A percentile compares a stretch with the other conserved stretches of the same genome.
phyloP scores from a whole-genome alignment of 2,888 invertebrate genomes.

The Platynereis dumerilii region DNA sequence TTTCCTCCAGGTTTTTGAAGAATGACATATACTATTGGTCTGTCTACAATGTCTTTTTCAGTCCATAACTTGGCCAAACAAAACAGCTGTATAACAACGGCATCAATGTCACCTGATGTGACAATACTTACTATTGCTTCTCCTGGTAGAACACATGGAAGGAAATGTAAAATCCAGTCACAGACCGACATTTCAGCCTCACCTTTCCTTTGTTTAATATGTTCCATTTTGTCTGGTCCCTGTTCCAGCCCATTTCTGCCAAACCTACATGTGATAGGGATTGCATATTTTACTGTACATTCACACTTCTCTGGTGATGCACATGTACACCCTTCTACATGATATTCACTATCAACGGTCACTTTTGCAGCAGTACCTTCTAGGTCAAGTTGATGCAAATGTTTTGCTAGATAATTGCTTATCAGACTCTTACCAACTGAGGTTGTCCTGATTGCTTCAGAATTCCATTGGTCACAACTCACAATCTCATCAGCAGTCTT shows the following conservation, averaged over 20 bases:
- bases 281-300: background rate
- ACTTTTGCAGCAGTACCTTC: background rate
- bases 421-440: conserved; percentile 9
- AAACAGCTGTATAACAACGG: conserved; percentile 9
- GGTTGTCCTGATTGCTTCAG: too few relatives aligned
- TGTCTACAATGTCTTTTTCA: too few relatives aligned
- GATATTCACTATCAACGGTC: background rate
- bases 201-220: conserved; percentile 16
- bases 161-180: conserved; percentile 8
- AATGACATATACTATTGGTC: too few relatives aligned
- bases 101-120: conserved; percentile 14
- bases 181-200: conserved; percentile 18
- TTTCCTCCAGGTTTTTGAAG: too few relatives aligned
- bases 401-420: conserved; percentile 9
- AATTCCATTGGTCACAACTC: background rate
- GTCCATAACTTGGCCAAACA: too few relatives aligned
- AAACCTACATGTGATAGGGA: conserved; percentile 4
- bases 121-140: background rate
- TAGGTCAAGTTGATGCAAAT: background rate
- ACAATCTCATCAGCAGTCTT: conserved; percentile 14
- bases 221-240: background rate
- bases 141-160: background rate
- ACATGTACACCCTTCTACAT: conserved; percentile 1
- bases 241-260: background rate
- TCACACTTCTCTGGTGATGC: background rate